These are phyloP conservation scores for Nebria brevicollis DNA, from an alignment of 2,888 invertebrate species.

Conservation along the genomic window DNA sequence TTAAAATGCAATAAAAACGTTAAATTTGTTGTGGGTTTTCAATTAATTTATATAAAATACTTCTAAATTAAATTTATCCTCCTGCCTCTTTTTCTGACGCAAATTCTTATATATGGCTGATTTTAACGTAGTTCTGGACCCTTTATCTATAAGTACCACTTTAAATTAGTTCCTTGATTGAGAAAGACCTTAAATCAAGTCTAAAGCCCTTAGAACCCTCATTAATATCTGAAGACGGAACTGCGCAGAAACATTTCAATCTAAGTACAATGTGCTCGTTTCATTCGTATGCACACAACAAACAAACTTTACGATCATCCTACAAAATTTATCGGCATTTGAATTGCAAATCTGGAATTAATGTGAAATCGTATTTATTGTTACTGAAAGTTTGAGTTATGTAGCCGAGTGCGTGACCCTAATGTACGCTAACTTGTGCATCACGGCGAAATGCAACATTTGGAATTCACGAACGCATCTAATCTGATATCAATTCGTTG, in stretches of 20 bases:
- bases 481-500: conserved; percentile 9
- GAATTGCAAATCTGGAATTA: conserved; percentile 27
- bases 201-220: not conserved
- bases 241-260: conserved; percentile 10
- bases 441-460: not conserved
- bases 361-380: conserved; percentile 30
- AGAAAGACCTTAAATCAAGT: not conserved
- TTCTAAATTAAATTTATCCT: too few species aligned
- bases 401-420: conserved; percentile 25
- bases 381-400: conserved; percentile 28
- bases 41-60: too few species aligned
- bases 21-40: too few species aligned
- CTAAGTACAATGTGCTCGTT: conserved; percentile 3
- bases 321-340: conserved; percentile 25
- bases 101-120: not conserved
- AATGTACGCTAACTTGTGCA: not conserved
- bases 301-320: conserved; percentile 19
- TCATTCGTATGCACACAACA: conserved; percentile 12
- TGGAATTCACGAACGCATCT: conserved; percentile 12
- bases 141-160: not conserved
- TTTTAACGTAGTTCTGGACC: not conserved
- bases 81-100: too few species aligned
- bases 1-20: too few species aligned
- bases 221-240: not conserved
- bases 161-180: not conserved